Conservation (phyloP, 2,888 invertebrate genomes). For the Gonocerus acuteangulatus region DNA sequence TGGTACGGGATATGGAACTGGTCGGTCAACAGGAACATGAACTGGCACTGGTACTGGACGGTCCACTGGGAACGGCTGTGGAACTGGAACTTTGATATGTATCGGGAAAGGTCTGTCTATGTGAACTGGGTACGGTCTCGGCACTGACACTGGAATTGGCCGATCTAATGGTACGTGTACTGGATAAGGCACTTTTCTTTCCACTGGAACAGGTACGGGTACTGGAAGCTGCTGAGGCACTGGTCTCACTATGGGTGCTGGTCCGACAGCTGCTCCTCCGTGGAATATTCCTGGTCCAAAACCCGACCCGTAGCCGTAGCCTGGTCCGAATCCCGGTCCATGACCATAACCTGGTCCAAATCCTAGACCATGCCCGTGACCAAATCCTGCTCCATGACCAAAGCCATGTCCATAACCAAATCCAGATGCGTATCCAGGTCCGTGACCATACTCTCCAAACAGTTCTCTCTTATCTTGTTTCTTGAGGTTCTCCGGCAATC, state of each 20-base stretch:
- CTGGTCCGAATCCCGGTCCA: slow-evolving; percentile 12
- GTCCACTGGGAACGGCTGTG: slow-evolving; percentile 37
- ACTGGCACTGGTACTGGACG: slow-evolving; percentile 35
- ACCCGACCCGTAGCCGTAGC: slow-evolving; percentile 3
- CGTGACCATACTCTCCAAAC: slow-evolving; percentile 21
- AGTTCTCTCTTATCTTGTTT: slow-evolving; percentile 24
- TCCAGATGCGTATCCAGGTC: slow-evolving; percentile 15
- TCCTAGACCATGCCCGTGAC: slow-evolving; percentile 10
- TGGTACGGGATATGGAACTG: slow-evolving; percentile 29
- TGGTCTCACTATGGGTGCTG: slow-evolving; percentile 25
- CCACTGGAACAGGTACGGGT: slow-evolving; percentile 38
- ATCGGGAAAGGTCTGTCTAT: slow-evolving; percentile 34
- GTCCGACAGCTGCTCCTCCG: slow-evolving; percentile 1
- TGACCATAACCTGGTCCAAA: slow-evolving; percentile 5
- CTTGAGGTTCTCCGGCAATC: slow-evolving; percentile 9
- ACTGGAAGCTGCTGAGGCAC: slow-evolving; percentile 36
- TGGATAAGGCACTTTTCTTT: slow-evolving; percentile 38
- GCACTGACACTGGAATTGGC: slow-evolving; percentile 37
- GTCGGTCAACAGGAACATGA: slow-evolving; percentile 33
- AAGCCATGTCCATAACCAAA: slow-evolving; percentile 1
- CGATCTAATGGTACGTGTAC: slow-evolving; percentile 36
- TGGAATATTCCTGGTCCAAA: neutral
- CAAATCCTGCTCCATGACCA: slow-evolving; percentile 5
- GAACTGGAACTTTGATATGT: slow-evolving; percentile 36
- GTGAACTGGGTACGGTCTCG: slow-evolving; percentile 36